Base-by-base conservation (phyloP, 2,113 vertebrate species). In the Triplophysa tibetana region DNA sequence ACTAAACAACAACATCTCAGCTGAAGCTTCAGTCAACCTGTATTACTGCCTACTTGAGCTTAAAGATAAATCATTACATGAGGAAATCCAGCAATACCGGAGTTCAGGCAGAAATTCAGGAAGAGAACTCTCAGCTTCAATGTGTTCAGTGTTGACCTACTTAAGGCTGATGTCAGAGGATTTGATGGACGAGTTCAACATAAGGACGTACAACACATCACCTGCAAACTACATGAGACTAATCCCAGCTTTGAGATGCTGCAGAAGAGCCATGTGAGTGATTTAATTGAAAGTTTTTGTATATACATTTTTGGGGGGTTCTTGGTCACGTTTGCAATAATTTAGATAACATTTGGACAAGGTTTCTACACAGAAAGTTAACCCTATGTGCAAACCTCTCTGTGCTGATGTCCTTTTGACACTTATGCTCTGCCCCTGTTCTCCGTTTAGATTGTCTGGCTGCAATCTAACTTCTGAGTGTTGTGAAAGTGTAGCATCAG, bases 81-180 rank as follows among this genome's bases (percentile, higher is more conserved):
- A 87, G 10, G 85, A 89, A 69, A 86, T 91, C 9, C 41, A 77
- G 33, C 80, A 86, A 45, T 90, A 88, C 75, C 67, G 88, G 3
- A 80, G 0, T 16, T 19, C 3, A 13, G 17, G 56, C 2, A 63
- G 74, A 1, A 17, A 14, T 10, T 45, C 38, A 0, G 11, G 41
- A 4, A 62, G 33, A 11, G 23, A 21, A 0, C 26, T 89, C 24
- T 85, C 69, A 23, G 74, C 79, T 0, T 77, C 86, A 7, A 85
- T 88, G 67, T 91, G 90, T 77, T 91, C 90, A 2, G 84, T 85
- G 0, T 66, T 90, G 75, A 89, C 84, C 4, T 90, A 86, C 82
- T 83, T 89, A 76, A 65, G 90, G n/a, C 82, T 84, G 79, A 77
- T 48, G 23, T 89, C 89, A 0, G 84, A 85, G 11, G 19, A 88